Evolutionary conservation across 2,888 invertebrate genomes (phyloP).

Genomic region (Papilio elwesi): DNA sequence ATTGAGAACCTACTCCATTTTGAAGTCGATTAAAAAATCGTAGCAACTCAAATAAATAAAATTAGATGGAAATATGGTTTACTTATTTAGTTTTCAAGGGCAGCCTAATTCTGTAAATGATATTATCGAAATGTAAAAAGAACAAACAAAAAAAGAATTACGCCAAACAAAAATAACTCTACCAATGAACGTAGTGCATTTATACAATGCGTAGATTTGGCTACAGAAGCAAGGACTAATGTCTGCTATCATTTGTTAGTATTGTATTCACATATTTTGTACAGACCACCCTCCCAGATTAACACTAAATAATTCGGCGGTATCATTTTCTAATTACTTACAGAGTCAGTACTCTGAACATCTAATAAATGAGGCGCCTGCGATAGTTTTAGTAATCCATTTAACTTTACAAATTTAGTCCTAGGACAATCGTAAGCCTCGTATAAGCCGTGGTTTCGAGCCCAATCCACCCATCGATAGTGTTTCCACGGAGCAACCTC

Average conservation of each 20-base stretch:
- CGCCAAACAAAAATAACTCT: no score
- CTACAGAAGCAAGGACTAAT: not conserved
- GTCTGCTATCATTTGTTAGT: not conserved
- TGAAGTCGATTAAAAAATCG: no score
- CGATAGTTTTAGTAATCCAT: conserved; percentile 70
- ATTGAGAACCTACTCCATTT: no score
- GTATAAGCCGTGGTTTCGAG: conserved; percentile 68
- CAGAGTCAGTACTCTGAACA: conserved; percentile 73
- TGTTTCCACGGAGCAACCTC: conserved; percentile 73
- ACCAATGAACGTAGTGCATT: no score
- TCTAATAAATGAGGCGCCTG: conserved; percentile 73
- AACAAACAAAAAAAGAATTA: no score
- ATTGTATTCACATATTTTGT: not conserved
- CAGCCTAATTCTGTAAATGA: no score
- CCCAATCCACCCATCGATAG: conserved; percentile 78
- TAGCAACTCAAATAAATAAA: no score
- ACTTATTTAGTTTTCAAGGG: no score
- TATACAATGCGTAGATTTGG: no score
- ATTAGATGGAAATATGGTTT: no score
- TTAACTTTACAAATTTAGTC: conserved; percentile 67
- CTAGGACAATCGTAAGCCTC: conserved; percentile 72
- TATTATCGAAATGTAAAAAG: no score
- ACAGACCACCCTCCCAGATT: not conserved
- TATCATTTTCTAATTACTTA: conserved; percentile 47
- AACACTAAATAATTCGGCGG: not conserved